phyloP scores from a whole-genome alignment of 2,888 invertebrate species.

The Melipona beecheii region DNA sequence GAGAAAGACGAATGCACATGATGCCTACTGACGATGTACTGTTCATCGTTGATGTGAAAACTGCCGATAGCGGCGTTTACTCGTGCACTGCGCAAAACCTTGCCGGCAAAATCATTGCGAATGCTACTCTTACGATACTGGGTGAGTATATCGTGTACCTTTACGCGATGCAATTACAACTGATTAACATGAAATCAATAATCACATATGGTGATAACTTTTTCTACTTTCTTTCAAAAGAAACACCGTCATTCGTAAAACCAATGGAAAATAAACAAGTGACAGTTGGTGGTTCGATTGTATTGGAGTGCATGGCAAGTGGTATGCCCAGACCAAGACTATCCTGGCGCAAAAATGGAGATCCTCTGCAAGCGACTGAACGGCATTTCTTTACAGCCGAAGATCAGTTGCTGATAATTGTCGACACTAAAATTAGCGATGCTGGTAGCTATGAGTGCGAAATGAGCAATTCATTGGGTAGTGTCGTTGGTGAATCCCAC shows the following conservation, averaged over 20 bases:
- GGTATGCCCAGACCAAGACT: slow-evolving; percentile 93
- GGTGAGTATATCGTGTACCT: slow-evolving; percentile 77
- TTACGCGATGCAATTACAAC: not conserved
- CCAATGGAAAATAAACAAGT: slow-evolving; percentile 94
- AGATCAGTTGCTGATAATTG: slow-evolving; percentile 94
- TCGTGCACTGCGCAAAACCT: slow-evolving; percentile 96
- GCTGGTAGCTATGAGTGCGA: slow-evolving; percentile 95
- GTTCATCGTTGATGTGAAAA: slow-evolving; percentile 96
- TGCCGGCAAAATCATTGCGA: slow-evolving; percentile 94
- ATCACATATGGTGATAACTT: not conserved
- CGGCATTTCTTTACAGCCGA: slow-evolving; percentile 95
- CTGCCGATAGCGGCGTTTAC: slow-evolving; percentile 95
- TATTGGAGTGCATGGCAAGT: slow-evolving; percentile 94
- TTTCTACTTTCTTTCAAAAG: slow-evolving; percentile 82
- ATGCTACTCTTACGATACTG: slow-evolving; percentile 93
- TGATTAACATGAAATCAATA: not conserved
- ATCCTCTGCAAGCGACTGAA: slow-evolving; percentile 89
- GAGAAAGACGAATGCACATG: slow-evolving; percentile 96
- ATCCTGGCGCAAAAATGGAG: slow-evolving; percentile 94
- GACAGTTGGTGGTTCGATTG: slow-evolving; percentile 92
- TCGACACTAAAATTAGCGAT: slow-evolving; percentile 91
- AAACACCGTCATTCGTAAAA: slow-evolving; percentile 94
- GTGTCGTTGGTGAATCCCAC: slow-evolving; percentile 89
- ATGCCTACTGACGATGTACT: slow-evolving; percentile 96
- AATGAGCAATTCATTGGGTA: slow-evolving; percentile 93